phyloP scores from a whole-genome alignment of 2,888 invertebrate species.

The Ferrisia virgata region DNA sequence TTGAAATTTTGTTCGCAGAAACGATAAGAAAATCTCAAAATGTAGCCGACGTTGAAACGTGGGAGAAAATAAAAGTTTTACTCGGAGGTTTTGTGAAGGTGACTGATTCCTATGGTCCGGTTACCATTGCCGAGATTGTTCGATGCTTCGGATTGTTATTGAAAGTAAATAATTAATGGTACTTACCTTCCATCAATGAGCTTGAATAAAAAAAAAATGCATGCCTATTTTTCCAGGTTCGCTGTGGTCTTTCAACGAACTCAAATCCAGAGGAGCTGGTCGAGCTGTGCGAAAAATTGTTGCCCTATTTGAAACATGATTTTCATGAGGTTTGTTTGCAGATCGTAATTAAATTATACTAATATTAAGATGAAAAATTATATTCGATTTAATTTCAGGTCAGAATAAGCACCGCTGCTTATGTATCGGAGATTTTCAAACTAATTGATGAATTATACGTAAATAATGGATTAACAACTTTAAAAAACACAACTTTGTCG shows the following conservation, averaged over 20 bases:
- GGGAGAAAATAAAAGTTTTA: background rate
- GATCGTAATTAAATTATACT: background rate
- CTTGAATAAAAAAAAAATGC: background rate
- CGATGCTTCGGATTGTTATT: slow-evolving; percentile 16
- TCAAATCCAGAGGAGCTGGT: background rate
- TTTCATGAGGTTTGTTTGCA: slow-evolving; percentile 9
- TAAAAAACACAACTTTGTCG: background rate
- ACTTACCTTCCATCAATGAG: no score
- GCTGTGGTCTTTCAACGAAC: background rate
- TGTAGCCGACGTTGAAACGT: background rate
- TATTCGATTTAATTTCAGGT: background rate
- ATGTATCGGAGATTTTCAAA: background rate
- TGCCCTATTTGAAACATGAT: slow-evolving; percentile 4
- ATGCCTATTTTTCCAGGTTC: background rate
- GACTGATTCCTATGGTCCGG: background rate
- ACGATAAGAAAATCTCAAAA: background rate
- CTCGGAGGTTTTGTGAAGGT: background rate
- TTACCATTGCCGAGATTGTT: background rate
- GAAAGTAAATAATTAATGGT: background rate
- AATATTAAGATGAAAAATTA: background rate
- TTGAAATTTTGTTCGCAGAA: background rate
- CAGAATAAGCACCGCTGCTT: background rate
- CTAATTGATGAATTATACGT: background rate
- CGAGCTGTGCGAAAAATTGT: background rate
- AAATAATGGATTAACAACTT: background rate